Conservation (phyloP, 2,113 vertebrate genomes). For the Ceyx margarethae region DNA sequence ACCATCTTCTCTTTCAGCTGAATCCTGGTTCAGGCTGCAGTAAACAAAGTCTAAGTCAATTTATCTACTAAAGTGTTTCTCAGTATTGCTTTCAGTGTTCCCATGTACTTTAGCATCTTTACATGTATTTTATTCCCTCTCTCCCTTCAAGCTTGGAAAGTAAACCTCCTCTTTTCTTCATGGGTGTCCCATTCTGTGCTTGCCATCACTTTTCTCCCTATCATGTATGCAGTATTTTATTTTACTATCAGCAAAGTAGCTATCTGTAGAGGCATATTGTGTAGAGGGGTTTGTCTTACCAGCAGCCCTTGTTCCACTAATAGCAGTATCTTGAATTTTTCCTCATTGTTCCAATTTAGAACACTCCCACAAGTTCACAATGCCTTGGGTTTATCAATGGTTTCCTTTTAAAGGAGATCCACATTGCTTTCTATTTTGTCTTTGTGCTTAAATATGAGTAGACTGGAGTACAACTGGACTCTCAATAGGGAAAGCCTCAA, state of each 20-base stretch:
- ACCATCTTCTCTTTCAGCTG: background rate
- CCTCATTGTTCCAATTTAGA: background rate
- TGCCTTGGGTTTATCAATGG: background rate
- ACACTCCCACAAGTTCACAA: background rate
- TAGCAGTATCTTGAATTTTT: background rate
- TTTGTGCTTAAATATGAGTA: background rate
- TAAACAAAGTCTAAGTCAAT: background rate
- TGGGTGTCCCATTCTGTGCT: background rate
- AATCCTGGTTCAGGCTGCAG: background rate
- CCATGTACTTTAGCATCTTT: background rate
- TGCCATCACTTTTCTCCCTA: background rate
- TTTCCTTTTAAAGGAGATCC: background rate
- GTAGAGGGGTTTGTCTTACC: background rate
- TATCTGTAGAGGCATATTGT: background rate
- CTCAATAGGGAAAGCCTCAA: accelerated
- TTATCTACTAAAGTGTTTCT: background rate
- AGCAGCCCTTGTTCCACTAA: background rate
- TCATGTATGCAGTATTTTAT: background rate
- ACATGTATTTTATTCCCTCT: background rate
- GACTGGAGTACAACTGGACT: background rate
- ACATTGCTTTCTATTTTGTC: background rate
- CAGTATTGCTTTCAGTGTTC: background rate
- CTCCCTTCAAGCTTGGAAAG: background rate
- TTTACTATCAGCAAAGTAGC: background rate
- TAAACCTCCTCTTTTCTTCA: background rate